phyloP scores from a whole-genome alignment of 1,140 invertebrate genomes.

The Armadillidium nasatum region DNA sequence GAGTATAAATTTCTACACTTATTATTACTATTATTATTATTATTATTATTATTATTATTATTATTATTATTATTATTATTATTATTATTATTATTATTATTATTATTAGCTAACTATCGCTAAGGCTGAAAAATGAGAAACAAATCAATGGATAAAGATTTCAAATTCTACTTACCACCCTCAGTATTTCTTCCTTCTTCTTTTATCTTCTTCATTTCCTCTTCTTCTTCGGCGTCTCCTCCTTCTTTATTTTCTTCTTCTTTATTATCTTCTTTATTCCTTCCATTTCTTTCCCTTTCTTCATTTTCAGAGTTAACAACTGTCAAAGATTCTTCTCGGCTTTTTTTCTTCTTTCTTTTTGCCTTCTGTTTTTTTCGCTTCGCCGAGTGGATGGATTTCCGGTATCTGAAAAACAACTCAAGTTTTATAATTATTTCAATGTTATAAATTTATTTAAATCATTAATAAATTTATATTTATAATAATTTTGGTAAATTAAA shows the following conservation, averaged over 20 bases:
- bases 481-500: no score
- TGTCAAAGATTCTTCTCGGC: background rate
- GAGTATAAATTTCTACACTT: no score
- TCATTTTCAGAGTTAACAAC: background rate
- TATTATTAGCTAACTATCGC: no score
- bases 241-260: background rate
- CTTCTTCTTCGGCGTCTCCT: background rate
- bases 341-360: background rate
- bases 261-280: background rate
- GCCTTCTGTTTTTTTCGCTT: slow-evolving; percentile 34
- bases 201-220: background rate
- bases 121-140: no score
- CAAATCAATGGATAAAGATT: no score
- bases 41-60: no score
- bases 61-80: no score
- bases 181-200: background rate
- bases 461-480: no score
- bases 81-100: no score
- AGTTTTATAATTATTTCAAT: no score
- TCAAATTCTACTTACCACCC: background rate
- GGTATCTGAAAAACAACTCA: background rate
- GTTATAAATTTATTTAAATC: no score
- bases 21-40: no score
- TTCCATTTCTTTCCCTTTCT: background rate
- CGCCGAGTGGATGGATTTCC: background rate